Conservation (phyloP, 2,113 vertebrate genomes). For the Cepphus grylle region DNA sequence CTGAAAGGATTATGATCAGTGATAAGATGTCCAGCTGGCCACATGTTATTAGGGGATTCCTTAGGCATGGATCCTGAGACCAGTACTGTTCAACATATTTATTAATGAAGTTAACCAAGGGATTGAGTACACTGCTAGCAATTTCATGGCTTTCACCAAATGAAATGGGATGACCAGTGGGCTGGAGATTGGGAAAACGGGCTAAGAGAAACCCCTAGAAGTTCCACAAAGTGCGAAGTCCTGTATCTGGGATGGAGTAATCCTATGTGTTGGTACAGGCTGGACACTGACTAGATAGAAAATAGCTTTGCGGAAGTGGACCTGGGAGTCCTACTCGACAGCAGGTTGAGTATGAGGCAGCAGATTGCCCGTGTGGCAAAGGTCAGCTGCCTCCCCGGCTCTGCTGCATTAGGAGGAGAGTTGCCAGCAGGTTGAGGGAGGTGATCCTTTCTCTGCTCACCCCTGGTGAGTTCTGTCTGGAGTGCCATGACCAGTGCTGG, state of each 20-base stretch:
- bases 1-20: background rate
- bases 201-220: background rate
- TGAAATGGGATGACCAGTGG: background rate
- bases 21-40: background rate
- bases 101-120: background rate
- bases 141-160: background rate
- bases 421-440: background rate
- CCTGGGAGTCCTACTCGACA: background rate
- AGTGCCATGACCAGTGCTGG: background rate
- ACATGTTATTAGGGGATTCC: background rate
- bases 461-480: background rate
- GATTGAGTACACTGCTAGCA: background rate
- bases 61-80: background rate
- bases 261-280: background rate
- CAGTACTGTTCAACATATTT: background rate
- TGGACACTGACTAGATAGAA: background rate
- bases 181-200: background rate
- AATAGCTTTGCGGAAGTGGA: background rate
- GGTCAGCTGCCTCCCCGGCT: background rate
- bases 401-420: background rate
- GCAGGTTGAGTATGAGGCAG: background rate
- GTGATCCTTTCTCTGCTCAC: background rate
- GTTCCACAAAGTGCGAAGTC: background rate
- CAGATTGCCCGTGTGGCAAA: background rate
- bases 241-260: background rate